A percentile compares a stretch with the other conserved stretches of the same genome.
These are phyloP conservation scores for Encarsia formosa DNA, from an alignment of 2,888 invertebrate species.

Conservation along the genomic window DNA sequence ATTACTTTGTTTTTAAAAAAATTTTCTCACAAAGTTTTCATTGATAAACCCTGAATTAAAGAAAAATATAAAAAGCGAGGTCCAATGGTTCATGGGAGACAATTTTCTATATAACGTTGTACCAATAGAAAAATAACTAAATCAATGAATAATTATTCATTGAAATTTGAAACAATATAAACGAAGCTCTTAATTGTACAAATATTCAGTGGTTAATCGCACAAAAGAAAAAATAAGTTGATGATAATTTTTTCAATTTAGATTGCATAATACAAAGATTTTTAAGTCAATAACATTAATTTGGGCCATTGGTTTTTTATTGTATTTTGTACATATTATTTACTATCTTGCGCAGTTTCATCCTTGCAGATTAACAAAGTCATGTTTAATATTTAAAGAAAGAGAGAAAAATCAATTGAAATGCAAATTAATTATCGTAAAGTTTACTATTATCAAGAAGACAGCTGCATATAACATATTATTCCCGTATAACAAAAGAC, in stretches of 20 bases:
- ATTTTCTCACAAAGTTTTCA: not conserved
- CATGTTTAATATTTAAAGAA: no score
- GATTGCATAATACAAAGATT: constrained; percentile 4
- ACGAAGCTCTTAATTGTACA: constrained; percentile 19
- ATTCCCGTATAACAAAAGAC: no score
- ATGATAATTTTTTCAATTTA: not conserved
- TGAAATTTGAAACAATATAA: constrained; percentile 3
- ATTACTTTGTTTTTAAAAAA: not conserved
- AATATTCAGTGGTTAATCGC: constrained; percentile 21
- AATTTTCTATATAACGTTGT: constrained; percentile 40
- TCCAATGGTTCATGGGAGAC: constrained; percentile 51
- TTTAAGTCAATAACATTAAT: constrained; percentile 11
- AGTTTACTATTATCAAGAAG: no score
- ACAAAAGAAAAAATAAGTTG: constrained; percentile 1
- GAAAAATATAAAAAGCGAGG: constrained; percentile 31
- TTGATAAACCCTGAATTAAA: not conserved
- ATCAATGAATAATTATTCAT: no score
- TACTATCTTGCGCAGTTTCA: not conserved
- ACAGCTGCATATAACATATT: no score
- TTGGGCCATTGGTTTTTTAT: constrained; percentile 20
- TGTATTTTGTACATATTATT: constrained; percentile 8
- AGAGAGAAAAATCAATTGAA: no score
- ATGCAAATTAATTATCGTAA: no score
- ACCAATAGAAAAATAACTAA: constrained; percentile 2
- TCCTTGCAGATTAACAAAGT: no score